These are phyloP conservation scores for Chiloscyllium punctatum DNA, from an alignment of 2,797 vertebrate species.

Conservation along the genomic window DNA sequence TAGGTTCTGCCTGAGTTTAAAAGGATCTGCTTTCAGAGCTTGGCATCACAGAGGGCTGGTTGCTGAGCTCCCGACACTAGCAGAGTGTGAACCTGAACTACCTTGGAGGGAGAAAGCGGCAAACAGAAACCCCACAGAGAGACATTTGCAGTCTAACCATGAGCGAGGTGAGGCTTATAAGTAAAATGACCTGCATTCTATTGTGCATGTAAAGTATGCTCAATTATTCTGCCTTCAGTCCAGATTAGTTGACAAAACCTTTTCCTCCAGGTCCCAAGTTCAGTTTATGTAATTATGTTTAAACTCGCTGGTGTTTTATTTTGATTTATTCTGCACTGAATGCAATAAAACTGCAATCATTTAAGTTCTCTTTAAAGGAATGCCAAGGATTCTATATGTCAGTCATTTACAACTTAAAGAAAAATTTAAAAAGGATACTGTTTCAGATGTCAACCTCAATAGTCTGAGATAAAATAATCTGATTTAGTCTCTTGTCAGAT, in stretches of 20 bases:
- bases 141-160: conserved; percentile 5
- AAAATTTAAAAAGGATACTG: no score
- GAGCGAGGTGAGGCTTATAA: conserved; percentile 26
- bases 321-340: neutral
- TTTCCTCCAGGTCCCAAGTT: neutral
- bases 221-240: conserved; percentile 1
- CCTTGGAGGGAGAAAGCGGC: neutral
- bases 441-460: neutral
- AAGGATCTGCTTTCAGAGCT: conserved; percentile 22
- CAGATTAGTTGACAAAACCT: neutral
- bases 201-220: neutral
- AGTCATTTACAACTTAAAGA: neutral
- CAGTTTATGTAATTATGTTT: neutral
- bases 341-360: neutral
- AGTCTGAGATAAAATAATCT: neutral
- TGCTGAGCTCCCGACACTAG: neutral
- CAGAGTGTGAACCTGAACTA: neutral
- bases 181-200: neutral
- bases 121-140: neutral
- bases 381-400: neutral
- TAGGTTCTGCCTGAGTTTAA: conserved; percentile 31
- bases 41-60: neutral
- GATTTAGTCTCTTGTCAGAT: neutral
- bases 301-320: neutral
- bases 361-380: neutral